Evolutionary conservation across 2,888 invertebrate genomes (phyloP).

Genomic region (Diaperis boleti): DNA sequence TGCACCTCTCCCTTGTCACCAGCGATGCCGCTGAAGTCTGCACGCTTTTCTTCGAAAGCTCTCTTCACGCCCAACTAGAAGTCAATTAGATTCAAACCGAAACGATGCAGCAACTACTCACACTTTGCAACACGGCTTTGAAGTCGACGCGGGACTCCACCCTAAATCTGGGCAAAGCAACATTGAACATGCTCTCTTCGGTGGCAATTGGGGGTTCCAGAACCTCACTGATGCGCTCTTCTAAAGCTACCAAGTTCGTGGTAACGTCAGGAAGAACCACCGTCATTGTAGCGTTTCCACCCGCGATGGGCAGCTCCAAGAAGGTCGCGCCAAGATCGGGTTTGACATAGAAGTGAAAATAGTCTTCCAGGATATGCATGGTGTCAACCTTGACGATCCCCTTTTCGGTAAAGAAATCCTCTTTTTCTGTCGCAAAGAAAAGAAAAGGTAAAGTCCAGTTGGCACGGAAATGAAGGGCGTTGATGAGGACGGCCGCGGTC

Average conservation of each 20-base stretch:
- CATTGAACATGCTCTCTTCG: not conserved
- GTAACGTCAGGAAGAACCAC: not conserved
- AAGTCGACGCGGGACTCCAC: not conserved
- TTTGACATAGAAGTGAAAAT: not conserved
- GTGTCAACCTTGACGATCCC: not conserved
- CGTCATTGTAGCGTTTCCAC: not conserved
- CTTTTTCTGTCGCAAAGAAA: not conserved
- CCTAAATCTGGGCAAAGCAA: not conserved
- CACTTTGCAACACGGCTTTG: not conserved
- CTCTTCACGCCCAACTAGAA: not conserved
- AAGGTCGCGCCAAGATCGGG: not conserved
- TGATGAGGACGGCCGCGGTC: not conserved
- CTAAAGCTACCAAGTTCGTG: not conserved
- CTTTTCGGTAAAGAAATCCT: not conserved
- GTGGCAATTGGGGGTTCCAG: not conserved
- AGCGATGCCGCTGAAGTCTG: slow-evolving; percentile 14
- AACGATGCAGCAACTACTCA: no score
- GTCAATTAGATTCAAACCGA: no score
- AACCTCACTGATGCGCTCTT: not conserved
- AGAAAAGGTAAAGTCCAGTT: not conserved
- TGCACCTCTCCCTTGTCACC: not conserved
- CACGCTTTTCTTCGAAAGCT: not conserved
- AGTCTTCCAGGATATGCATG: not conserved
- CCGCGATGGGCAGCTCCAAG: not conserved
- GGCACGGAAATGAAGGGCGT: not conserved